A percentile compares a stretch with the other conserved stretches of the same genome.
phyloP scores from a whole-genome alignment of 2,113 vertebrate genomes.

The Dipodomys ordii region DNA sequence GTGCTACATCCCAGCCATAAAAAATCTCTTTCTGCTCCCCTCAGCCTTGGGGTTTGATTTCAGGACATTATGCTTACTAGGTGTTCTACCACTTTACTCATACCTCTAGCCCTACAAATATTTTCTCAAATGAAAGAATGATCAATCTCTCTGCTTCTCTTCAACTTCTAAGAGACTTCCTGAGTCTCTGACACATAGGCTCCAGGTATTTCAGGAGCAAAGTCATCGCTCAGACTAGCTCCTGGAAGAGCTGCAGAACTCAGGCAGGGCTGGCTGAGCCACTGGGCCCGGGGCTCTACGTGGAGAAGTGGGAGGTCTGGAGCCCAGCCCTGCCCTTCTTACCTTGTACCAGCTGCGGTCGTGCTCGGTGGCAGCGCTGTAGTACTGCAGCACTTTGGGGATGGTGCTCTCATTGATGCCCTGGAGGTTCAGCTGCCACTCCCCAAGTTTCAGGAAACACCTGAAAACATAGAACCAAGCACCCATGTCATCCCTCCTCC shows the following conservation, averaged over 20 bases:
- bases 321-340: slow-evolving; percentile 30
- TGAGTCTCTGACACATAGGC: neutral
- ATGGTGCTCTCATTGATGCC: slow-evolving; percentile 99
- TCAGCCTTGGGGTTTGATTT: too few species aligned
- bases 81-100: too few species aligned
- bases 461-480: slow-evolving; percentile 84
- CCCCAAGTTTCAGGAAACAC: slow-evolving; percentile 98
- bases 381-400: slow-evolving; percentile 98
- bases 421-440: slow-evolving; percentile 99
- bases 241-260: neutral
- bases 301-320: neutral
- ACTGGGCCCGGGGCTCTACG: neutral
- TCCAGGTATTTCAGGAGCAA: neutral
- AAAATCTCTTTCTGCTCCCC: too few species aligned
- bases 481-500: neutral
- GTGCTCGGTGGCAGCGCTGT: slow-evolving; percentile 97
- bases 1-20: too few species aligned
- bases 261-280: neutral
- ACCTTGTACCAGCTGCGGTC: slow-evolving; percentile 99
- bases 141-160: too few species aligned
- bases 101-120: too few species aligned
- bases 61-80: too few species aligned
- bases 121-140: neutral
- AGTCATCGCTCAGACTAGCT: neutral
- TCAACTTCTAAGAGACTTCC: neutral